Percentiles rank a stretch among this genome's conserved stretches.
Conservation (phyloP, 2,113 vertebrate genomes). For the Anhinga rufa region DNA sequence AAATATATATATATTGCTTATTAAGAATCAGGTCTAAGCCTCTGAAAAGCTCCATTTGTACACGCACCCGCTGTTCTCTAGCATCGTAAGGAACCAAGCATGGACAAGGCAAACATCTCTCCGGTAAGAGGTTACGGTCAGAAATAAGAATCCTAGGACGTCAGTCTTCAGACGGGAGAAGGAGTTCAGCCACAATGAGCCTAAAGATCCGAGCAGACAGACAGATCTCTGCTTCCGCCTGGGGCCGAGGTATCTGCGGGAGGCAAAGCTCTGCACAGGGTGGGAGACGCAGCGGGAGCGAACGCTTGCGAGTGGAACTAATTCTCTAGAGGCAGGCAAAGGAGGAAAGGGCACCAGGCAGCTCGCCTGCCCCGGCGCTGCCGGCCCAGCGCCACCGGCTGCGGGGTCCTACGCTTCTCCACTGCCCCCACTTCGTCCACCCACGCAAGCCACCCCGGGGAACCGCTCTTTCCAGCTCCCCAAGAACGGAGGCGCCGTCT, state of each 20-base stretch:
- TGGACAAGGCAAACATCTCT: not conserved
- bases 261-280: not conserved
- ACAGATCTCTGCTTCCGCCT: not conserved
- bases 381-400: not conserved
- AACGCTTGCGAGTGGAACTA: rapidly evolving
- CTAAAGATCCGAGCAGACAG: not conserved
- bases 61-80: not conserved
- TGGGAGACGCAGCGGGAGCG: not conserved
- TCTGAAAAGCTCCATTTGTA: not conserved
- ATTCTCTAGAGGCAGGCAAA: not conserved
- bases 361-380: not conserved
- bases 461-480: not conserved
- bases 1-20: not conserved
- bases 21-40: not conserved
- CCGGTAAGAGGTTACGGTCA: not conserved
- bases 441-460: not conserved
- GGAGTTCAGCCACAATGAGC: not conserved
- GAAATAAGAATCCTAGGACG: not conserved
- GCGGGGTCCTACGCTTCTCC: not conserved
- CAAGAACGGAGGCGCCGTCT: not conserved
- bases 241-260: not conserved
- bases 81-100: not conserved
- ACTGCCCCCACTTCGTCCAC: not conserved
- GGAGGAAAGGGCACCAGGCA: not conserved
- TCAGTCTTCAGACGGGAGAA: not conserved